Evolutionary conservation across 1,140 invertebrate species (phyloP).

Genomic region (Heliothis virescens): DNA sequence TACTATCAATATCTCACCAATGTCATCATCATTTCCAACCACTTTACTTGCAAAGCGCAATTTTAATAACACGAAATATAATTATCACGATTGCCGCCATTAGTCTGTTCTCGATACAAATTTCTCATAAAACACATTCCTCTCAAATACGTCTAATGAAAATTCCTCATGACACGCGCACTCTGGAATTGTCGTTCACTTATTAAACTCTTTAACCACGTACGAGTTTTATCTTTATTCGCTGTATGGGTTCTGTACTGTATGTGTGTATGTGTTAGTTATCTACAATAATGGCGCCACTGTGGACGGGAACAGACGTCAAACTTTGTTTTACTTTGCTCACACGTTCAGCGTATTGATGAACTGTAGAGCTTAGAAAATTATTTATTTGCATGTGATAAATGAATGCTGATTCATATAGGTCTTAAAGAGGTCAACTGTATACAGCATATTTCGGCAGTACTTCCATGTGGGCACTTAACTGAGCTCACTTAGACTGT

Average conservation of each 20-base stretch:
- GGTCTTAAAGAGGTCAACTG: too few relatives aligned
- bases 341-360: slow-evolving; percentile 51
- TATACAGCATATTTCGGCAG: too few relatives aligned
- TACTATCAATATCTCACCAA: too few relatives aligned
- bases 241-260: slow-evolving; percentile 23
- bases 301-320: slow-evolving; percentile 60
- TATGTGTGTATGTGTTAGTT: slow-evolving; percentile 37
- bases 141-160: slow-evolving; percentile 39
- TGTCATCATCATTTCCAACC: too few relatives aligned
- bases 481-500: too few relatives aligned
- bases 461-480: too few relatives aligned
- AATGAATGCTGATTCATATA: too few relatives aligned
- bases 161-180: slow-evolving; percentile 38
- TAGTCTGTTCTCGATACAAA: slow-evolving; percentile 23
- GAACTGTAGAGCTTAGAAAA: not conserved
- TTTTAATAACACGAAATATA: slow-evolving; percentile 16
- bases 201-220: slow-evolving; percentile 47
- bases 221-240: slow-evolving; percentile 47
- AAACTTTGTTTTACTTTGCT: slow-evolving; percentile 62
- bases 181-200: slow-evolving; percentile 17
- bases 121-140: slow-evolving; percentile 10
- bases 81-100: slow-evolving; percentile 36
- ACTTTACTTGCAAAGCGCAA: not conserved
- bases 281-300: slow-evolving; percentile 54
- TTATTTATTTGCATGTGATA: not conserved